These are phyloP conservation scores for Hippocampus comes DNA, from an alignment of 2,113 vertebrate species.

Conservation along the genomic window DNA sequence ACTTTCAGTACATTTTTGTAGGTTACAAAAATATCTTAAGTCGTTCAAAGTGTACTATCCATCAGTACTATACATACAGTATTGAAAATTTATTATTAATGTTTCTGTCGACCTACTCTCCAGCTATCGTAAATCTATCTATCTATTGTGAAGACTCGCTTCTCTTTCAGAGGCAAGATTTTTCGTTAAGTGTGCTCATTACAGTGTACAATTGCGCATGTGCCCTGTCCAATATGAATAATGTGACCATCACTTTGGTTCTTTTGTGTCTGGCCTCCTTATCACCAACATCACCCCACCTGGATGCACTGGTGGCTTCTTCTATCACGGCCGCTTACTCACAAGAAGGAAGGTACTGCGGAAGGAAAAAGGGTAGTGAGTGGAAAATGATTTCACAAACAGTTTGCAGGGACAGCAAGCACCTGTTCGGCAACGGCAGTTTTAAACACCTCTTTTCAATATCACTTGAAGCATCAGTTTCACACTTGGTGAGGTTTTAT, in stretches of 20 bases:
- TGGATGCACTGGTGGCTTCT: conserved; percentile 20
- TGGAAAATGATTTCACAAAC: neutral
- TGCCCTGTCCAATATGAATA: conserved; percentile 34
- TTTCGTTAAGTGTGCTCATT: neutral
- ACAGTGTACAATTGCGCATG: neutral
- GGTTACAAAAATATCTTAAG: neutral
- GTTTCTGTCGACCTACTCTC: no score
- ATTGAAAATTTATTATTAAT: neutral
- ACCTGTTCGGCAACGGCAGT: neutral
- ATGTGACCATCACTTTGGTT: conserved; percentile 31
- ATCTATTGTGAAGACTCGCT: neutral
- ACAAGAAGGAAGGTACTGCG: neutral
- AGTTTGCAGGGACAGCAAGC: neutral
- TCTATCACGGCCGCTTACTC: conserved; percentile 2
- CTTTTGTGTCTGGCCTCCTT: conserved; percentile 44
- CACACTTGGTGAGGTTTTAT: neutral
- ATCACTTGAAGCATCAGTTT: neutral
- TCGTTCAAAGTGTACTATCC: neutral
- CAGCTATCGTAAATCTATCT: neutral
- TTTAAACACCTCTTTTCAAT: neutral
- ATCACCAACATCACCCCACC: conserved; percentile 36
- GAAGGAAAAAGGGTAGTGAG: neutral
- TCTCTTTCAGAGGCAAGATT: neutral
- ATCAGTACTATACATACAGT: neutral
- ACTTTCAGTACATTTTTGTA: no score